Evolutionary conservation across 2,797 vertebrate species (phyloP), one percentile per base, ranked within the genome.

Genomic region (Aeoliscus strigatus): DNA sequence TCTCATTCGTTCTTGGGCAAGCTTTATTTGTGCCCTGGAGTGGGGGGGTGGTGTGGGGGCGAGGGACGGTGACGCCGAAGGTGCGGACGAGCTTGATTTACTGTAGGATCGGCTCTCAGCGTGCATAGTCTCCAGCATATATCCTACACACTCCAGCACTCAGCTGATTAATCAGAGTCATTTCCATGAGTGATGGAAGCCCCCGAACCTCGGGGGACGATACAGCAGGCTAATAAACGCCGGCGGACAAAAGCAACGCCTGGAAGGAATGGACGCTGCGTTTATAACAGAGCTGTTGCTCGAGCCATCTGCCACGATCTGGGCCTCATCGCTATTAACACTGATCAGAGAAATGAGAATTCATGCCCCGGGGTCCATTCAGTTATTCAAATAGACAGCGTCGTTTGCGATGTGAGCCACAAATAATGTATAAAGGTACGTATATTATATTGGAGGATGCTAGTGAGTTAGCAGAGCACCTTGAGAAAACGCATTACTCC

Each of bases 151-250:
- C 51, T 61, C 39, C 61, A 54, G 70, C 68, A 77, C 79, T 85
- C 73, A 70, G 51, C 78, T 78, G 82, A 86, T 86, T 80, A 84
- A 84, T 81, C 77, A 66, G 68, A 81, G 65, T 73, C 53, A 78
- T 86, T 77, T 82, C 54, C 59, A 61, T 75, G 84, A 86, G 67
- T 75, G 78, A 85, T 82, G 67, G 53, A 71, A 45, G 73, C 69
- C 48, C 11, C 39, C 10, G 31, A 51, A 27, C 57, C 54, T 65
- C 41, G 13, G 52, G 25, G 51, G 58, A n/a, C n/a, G n/a, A 51
- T 51, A 40, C 36, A 55, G 58, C 60, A 53, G 68, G 69, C 68
- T 77, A 79, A 82, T 82, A 75, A 80, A 75, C 29, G 57, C 49
- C 53, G 32, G 53, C 8, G 42, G 69, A 70, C 60, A 74, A 63